phyloP scores from a whole-genome alignment of 2,888 invertebrate species.

The Cremastobaeus sp. region DNA sequence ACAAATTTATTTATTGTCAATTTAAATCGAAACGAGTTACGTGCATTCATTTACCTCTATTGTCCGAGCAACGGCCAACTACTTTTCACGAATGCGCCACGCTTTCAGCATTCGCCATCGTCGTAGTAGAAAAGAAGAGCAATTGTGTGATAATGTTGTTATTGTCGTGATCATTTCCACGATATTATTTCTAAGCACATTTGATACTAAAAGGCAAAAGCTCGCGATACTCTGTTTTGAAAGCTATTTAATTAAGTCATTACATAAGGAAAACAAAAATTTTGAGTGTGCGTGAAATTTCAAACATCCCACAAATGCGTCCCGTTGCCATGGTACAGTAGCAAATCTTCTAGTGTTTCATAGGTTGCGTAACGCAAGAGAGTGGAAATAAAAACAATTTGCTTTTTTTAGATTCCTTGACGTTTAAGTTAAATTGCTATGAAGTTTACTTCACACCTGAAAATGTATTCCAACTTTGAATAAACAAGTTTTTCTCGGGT shows the following conservation, averaged over 20 bases:
- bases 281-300: constrained; percentile 25
- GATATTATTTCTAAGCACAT: constrained; percentile 21
- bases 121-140: constrained; percentile 9
- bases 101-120: constrained; percentile 17
- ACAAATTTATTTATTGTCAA: constrained; percentile 56
- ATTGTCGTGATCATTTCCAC: constrained; percentile 39
- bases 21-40: constrained; percentile 53
- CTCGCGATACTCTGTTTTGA: constrained; percentile 28
- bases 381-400: too few relatives aligned
- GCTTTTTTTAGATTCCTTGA: too few relatives aligned
- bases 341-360: too few relatives aligned
- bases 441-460: too few relatives aligned
- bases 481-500: too few relatives aligned
- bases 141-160: constrained; percentile 26
- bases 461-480: too few relatives aligned
- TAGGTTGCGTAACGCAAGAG: too few relatives aligned
- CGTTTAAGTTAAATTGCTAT: too few relatives aligned
- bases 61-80: constrained; percentile 34
- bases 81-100: constrained; percentile 26
- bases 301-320: constrained; percentile 17
- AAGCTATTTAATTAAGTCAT: constrained; percentile 31
- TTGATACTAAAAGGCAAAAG: too few relatives aligned
- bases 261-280: constrained; percentile 29
- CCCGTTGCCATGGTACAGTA: too few relatives aligned
- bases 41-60: constrained; percentile 51